Evolutionary conservation across 2,888 invertebrate genomes (phyloP), one percentile per base, ranked within the genome.

Genomic region (Ophion slaviceki): DNA sequence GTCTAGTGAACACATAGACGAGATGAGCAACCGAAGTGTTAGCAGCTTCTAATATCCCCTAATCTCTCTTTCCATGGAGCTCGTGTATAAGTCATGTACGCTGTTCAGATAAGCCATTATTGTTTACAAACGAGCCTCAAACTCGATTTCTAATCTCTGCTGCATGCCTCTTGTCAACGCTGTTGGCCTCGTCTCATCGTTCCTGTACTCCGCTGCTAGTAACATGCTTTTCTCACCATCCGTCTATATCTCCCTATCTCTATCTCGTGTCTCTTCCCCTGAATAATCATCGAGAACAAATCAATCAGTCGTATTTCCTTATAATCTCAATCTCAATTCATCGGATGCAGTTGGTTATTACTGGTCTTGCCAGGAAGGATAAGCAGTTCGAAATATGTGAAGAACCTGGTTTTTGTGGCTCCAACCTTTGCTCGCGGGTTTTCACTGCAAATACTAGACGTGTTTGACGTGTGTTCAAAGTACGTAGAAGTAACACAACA

Each of bases 21-120:
- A 82, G 74, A 78, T 70, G 80, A 36, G 68, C 68, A 59, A 47
- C 57, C 17, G 32, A 57, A 83, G 83, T 83, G 83, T 86, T 77
- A 83, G 86, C 77, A 83, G 77, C 45, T 45, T 86, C 82, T 80
- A 82, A 74, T 77, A 76, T 82, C 59, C 76, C 40, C 75, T 77
- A 82, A 74, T 80, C 79, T 82, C 79, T 82, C 77, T 68, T 78
- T 77, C 72, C 82, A 84, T 67, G 72, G 76, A 85, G 88, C 88
- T 89, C 89, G 90, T 90, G 91, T 92, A 45, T 45, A 92, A 92
- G 90, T 92, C 89, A 89, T 88, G 89, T 89, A 88, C 89, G 88
- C 90, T 90, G 90, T 91, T 90, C 89, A 91, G 91, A 92, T 91
- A 90, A 91, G 89, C 88, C 82, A 87, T 89, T 91, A 91, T 91